Base-by-base conservation (phyloP, 1,140 invertebrate species). In the Bicyclus anynana region DNA sequence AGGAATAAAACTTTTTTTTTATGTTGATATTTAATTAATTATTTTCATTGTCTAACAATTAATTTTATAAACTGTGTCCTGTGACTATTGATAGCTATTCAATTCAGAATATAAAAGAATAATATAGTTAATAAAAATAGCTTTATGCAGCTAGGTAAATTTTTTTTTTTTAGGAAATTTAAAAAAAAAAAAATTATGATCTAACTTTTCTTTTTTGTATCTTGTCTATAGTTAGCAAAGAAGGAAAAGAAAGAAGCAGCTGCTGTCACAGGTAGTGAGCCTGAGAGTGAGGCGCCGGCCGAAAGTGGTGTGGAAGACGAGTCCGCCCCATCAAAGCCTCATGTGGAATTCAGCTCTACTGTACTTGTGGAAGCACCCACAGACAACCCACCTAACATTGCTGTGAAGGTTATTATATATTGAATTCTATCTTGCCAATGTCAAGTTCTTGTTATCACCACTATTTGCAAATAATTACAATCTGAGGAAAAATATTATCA, bases 301-400 rank as follows among this genome's bases (percentile, higher is more conserved):
- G 88, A 89, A 40, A 89, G 84, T 72, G 83, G 86, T 12, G 58
- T 74, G 10, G 88, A 89, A 37, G 87, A 89, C 60, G 88, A 89
- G 2, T 40, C 55, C 4, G 62, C 67, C 7, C 69, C 68, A 5
- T 47, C 62, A 20, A 83, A 80, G 38, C 80, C 67, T 14, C 88
- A 89, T 69, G 88, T 89, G 4, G 88, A 89, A 40, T 89, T 89
- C 64, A 53, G 68, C 2, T 72, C 84, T 23, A 62, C 84, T 0
- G 72, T 87, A 16, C 74, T 85, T 46, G 79, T 84, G 12, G 84
- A 87, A 52, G 59, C 80, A n/a, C 72, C 77, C 0, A 72, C 73
- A 37, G 79, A 87, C 20, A 69, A 74, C n/a, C 74, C 71, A 14
- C 82, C 76, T 9, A 80, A 77, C 54, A 70, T 80, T 13, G 88